Evolutionary conservation across 2,888 invertebrate genomes (phyloP).

Genomic region (Trichopoda pennipes): DNA sequence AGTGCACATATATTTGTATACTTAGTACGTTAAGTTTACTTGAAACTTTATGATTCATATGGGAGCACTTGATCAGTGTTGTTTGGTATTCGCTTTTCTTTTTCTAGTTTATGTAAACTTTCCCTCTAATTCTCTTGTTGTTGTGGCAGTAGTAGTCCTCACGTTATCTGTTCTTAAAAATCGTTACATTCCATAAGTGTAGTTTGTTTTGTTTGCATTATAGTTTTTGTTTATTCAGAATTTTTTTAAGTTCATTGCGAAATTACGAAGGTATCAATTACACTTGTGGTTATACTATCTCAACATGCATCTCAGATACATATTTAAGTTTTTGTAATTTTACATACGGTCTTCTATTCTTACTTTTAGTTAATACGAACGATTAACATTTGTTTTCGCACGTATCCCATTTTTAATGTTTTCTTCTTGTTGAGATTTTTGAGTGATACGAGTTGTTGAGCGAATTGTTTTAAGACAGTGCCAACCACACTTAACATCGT

Average conservation of each 20-base stretch:
- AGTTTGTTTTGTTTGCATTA: slow-evolving; percentile 41
- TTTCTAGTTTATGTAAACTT: not conserved
- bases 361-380: slow-evolving; percentile 23
- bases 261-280: slow-evolving; percentile 9
- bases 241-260: not conserved
- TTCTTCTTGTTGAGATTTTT: not conserved
- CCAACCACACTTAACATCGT: no score
- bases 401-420: slow-evolving; percentile 13
- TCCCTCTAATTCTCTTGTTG: not conserved
- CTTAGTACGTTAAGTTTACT: slow-evolving; percentile 34
- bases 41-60: slow-evolving; percentile 60
- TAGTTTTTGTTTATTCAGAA: slow-evolving; percentile 20
- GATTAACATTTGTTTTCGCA: slow-evolving; percentile 53
- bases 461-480: no score
- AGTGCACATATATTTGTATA: not conserved
- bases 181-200: slow-evolving; percentile 47
- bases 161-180: slow-evolving; percentile 19
- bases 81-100: slow-evolving; percentile 28
- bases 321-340: slow-evolving; percentile 25
- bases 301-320: slow-evolving; percentile 9
- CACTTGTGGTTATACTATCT: slow-evolving; percentile 31
- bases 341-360: not conserved
- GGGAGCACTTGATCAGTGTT: slow-evolving; percentile 66
- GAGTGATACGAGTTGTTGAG: not conserved
- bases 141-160: not conserved